Conservation (phyloP, 2,113 vertebrate species). For the Anguilla japonica region DNA sequence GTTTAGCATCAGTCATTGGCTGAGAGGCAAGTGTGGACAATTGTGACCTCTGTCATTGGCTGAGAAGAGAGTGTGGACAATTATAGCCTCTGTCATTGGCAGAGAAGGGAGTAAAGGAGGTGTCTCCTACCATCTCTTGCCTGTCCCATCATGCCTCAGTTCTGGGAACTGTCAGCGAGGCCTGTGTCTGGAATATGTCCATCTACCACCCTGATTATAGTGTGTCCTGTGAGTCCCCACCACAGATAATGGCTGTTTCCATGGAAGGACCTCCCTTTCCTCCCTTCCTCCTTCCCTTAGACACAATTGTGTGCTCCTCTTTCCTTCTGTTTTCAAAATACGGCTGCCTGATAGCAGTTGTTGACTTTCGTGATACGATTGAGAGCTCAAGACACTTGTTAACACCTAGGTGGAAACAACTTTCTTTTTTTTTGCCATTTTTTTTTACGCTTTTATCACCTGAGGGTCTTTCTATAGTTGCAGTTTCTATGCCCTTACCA, state of each 20-base stretch:
- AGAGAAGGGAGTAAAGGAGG: not conserved
- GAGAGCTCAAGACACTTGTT: not conserved
- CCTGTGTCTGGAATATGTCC: conserved; percentile 31
- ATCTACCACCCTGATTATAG: conserved; percentile 35
- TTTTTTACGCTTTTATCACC: not conserved
- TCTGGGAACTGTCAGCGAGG: not conserved
- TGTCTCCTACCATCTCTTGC: not conserved
- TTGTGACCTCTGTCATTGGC: not conserved
- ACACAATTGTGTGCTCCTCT: not conserved
- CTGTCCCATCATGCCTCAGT: not conserved
- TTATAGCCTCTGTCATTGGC: not conserved
- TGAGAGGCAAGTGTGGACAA: not conserved
- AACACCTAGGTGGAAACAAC: not conserved
- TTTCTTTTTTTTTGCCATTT: not conserved
- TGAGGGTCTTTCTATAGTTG: not conserved
- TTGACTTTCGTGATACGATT: conserved; percentile 27
- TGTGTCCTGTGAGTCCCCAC: conserved; percentile 24
- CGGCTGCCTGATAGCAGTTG: conserved; percentile 23
- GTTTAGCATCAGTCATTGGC: not conserved
- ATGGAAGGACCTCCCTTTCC: conserved; percentile 9
- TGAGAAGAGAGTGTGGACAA: not conserved
- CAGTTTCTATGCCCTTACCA: not conserved
- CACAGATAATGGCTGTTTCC: conserved; percentile 45
- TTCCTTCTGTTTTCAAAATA: not conserved
- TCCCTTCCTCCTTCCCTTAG: conserved; percentile 16